Evolutionary conservation across 2,888 invertebrate genomes (phyloP), one percentile per base, ranked within the genome.

Genomic region (Druceiella hillmani): DNA sequence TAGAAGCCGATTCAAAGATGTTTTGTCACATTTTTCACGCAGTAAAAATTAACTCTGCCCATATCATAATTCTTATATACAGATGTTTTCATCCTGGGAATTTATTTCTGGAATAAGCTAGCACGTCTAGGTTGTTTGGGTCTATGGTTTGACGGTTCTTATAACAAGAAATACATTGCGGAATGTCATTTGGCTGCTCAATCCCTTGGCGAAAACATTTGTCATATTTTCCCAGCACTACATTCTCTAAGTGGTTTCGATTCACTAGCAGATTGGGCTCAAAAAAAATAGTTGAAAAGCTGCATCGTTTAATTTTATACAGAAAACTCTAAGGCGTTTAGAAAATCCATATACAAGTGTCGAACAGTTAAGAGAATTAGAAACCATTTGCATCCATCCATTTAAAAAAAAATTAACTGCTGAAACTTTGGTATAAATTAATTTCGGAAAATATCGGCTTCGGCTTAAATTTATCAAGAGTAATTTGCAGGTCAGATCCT

Each of bases 161-260:
- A 38, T 47, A 47, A 16, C n/a, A 38, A 33, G 14, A 43, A 44
- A 47, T 43, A 25, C 36, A 7, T 45, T 41, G 13, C 31, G 42
- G 47, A 47, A 41, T 51, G 47, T 25, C 45, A 51, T 47, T 46
- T 50, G 36, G 48, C 48, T 48, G 47, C 48, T 43, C n/a, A 48
- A 48, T 49, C 45, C 28, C 39, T 51, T 4, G 44, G 45, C 17
- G 43, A 51, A 48, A 48, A 43, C 27, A 42, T 49, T 10, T 50
- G 48, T 35, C 3, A 28, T 43, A 49, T 52, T 49, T 49, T 50
- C 41, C 48, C 47, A 49, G 50, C 50, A 44, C 48, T 52, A 48
- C 51, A 48, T 28, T 17, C 47, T 44, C 9, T 47, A 30, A 49
- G 30, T 40, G 46, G 46, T 40, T 49, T 36, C 38, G 37, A 37